Evolutionary conservation across 2,113 vertebrate species (phyloP).

Genomic region (Lepus americanus): DNA sequence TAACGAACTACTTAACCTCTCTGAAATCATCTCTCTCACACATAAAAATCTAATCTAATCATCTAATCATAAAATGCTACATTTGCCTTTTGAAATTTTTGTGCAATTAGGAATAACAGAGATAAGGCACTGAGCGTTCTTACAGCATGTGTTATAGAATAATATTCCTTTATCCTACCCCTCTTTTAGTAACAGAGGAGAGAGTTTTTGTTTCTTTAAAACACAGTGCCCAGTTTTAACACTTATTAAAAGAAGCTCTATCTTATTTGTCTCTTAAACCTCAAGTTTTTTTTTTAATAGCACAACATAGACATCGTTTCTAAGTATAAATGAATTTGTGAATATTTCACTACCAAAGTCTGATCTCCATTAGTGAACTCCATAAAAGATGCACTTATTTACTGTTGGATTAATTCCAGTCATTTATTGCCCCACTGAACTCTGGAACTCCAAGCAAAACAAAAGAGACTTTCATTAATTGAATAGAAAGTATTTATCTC

Average conservation of each 20-base stretch:
- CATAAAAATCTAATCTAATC: neutral
- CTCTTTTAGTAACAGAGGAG: neutral
- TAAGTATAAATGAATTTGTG: neutral
- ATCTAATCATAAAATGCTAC: neutral
- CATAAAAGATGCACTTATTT: neutral
- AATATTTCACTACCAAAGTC: neutral
- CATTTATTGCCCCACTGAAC: neutral
- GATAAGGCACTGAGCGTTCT: neutral
- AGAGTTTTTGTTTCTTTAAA: neutral
- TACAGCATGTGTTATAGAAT: neutral
- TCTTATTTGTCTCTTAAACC: neutral
- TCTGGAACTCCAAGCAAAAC: neutral
- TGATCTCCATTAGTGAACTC: neutral
- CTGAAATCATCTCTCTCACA: neutral
- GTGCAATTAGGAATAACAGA: neutral
- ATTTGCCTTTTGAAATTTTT: neutral
- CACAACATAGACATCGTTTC: neutral
- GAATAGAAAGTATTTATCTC: conserved; percentile 23
- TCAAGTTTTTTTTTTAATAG: neutral
- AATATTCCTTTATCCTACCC: neutral
- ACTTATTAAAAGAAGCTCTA: neutral
- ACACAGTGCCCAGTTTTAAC: neutral
- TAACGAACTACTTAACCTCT: conserved; percentile 7
- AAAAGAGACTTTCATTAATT: neutral
- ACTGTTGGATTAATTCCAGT: neutral